A percentile compares a stretch with the other conserved stretches of the same genome.
phyloP scores from a whole-genome alignment of 1,140 invertebrate genomes.

The Wasmannia auropunctata region DNA sequence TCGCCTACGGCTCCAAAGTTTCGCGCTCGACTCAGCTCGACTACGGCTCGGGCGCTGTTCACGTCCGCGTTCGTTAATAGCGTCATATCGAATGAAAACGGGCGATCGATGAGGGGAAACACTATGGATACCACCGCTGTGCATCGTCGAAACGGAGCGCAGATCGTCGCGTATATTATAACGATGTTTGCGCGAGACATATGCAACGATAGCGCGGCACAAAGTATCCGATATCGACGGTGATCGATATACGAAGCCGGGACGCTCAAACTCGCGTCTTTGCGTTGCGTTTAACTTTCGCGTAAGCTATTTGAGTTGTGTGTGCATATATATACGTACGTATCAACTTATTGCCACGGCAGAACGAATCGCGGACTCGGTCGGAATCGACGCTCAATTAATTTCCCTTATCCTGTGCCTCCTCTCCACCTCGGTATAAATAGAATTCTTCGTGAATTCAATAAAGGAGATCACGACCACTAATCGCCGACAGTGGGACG shows the following conservation, averaged over 20 bases:
- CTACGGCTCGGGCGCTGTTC: background rate
- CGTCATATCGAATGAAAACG: slow-evolving; percentile 7
- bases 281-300: background rate
- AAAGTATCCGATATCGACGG: slow-evolving; percentile 20
- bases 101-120: slow-evolving; percentile 23
- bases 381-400: slow-evolving; percentile 46
- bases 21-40: background rate
- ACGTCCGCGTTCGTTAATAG: slow-evolving; percentile 32
- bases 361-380: slow-evolving; percentile 14
- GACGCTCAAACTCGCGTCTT: background rate
- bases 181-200: slow-evolving; percentile 6
- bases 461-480: slow-evolving; percentile 58
- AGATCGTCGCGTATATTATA: background rate
- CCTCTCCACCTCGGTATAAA: slow-evolving; percentile 28
- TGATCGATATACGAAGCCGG: background rate
- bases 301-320: background rate
- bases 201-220: background rate
- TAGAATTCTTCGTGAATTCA: slow-evolving; percentile 53
- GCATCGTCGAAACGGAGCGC: background rate
- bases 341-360: slow-evolving; percentile 18
- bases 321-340: background rate
- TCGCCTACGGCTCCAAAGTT: background rate
- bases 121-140: background rate
- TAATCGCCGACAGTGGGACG: background rate
- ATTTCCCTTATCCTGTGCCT: slow-evolving; percentile 30